phyloP scores from a whole-genome alignment of 2,113 vertebrate genomes.

The Spermophilus dauricus region DNA sequence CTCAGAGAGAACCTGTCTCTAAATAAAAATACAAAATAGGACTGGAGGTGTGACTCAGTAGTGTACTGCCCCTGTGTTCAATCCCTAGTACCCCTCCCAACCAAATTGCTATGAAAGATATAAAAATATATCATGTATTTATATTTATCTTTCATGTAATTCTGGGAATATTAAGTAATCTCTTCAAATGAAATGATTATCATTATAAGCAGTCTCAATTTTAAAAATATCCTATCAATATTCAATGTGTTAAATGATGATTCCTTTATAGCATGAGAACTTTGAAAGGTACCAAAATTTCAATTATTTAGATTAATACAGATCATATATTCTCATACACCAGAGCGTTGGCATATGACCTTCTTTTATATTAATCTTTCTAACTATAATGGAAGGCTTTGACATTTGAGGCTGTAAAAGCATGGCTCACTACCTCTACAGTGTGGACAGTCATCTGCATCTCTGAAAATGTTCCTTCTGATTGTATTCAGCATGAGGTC shows the following conservation, averaged over 20 bases:
- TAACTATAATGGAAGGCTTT: slow-evolving; percentile 76
- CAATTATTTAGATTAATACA: slow-evolving; percentile 77
- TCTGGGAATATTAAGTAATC: slow-evolving; percentile 42
- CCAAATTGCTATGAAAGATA: neutral
- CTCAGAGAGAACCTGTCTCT: too few relatives aligned
- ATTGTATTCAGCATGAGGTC: slow-evolving; percentile 14
- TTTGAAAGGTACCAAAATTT: slow-evolving; percentile 58
- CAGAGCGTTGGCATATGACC: slow-evolving; percentile 74
- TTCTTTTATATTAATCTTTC: slow-evolving; percentile 81
- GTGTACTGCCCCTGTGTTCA: too few relatives aligned
- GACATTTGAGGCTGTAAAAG: slow-evolving; percentile 75
- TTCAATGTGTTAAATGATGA: slow-evolving; percentile 48
- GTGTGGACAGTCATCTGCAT: neutral
- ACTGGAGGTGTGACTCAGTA: too few relatives aligned
- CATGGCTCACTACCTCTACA: neutral
- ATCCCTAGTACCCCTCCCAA: too few relatives aligned
- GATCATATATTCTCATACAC: slow-evolving; percentile 73
- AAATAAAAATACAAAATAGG: too few relatives aligned
- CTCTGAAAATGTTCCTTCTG: slow-evolving; percentile 40
- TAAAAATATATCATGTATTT: neutral
- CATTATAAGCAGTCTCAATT: slow-evolving; percentile 25
- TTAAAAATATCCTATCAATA: slow-evolving; percentile 36
- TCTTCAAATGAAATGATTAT: neutral
- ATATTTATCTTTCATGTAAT: neutral
- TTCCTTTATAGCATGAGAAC: slow-evolving; percentile 23